Percentiles rank a stretch among this genome's conserved stretches.
Evolutionary conservation across 2,113 vertebrate genomes (phyloP).

Genomic region (Gobiocypris rarus): DNA sequence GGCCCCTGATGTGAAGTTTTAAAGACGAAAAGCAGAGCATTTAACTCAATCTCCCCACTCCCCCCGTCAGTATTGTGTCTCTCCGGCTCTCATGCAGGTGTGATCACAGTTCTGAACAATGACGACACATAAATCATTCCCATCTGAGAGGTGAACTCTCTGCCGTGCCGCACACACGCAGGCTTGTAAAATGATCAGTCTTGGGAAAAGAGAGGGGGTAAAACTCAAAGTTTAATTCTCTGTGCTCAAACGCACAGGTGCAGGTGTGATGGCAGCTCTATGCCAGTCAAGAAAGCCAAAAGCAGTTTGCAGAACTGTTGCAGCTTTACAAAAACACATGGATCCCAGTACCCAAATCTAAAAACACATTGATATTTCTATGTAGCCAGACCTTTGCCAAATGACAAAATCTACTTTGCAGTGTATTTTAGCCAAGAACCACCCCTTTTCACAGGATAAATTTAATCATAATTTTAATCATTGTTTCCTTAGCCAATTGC

Average conservation of each 20-base stretch:
- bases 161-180: background rate
- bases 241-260: conserved; percentile 9
- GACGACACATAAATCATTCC: conserved; percentile 31
- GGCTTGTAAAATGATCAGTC: conserved; percentile 12
- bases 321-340: background rate
- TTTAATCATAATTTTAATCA: too few relatives aligned
- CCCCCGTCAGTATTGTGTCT: background rate
- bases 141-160: conserved; percentile 14
- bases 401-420: background rate
- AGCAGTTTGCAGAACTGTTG: background rate
- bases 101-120: conserved; percentile 30
- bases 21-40: background rate
- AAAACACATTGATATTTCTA: background rate
- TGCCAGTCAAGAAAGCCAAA: background rate
- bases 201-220: background rate
- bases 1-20: background rate
- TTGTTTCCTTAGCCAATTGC: too few relatives aligned
- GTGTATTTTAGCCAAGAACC: background rate
- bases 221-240: background rate
- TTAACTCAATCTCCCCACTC: background rate
- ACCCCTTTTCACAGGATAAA: background rate
- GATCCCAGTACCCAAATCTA: background rate
- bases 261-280: background rate
- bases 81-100: conserved; percentile 11
- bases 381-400: background rate